Evolutionary conservation across 2,888 invertebrate genomes (phyloP).

Genomic region (Thysanoteuthis rhombus): DNA sequence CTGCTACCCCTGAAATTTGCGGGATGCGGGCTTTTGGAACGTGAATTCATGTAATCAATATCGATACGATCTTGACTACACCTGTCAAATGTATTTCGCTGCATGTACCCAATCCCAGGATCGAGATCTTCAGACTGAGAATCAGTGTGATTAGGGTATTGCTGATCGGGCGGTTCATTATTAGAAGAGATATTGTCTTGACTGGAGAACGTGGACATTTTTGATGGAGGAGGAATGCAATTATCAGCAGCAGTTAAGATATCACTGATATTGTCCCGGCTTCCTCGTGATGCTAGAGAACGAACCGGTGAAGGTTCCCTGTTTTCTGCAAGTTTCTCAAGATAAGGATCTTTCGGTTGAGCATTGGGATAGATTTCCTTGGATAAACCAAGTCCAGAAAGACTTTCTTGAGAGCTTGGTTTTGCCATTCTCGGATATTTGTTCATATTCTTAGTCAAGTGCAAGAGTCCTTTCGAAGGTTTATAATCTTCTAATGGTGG

Average conservation of each 20-base stretch:
- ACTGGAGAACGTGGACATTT: not conserved
- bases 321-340: not conserved
- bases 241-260: not conserved
- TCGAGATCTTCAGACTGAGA: not conserved
- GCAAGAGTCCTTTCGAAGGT: not conserved
- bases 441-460: not conserved
- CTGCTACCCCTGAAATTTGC: not conserved
- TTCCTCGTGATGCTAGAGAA: not conserved
- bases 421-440: not conserved
- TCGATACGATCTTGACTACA: not conserved
- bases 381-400: not conserved
- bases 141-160: not conserved
- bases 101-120: not conserved
- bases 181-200: not conserved
- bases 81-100: constrained; percentile 17
- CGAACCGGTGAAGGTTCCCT: not conserved
- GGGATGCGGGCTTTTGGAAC: not conserved
- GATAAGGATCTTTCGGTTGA: not conserved
- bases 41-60: not conserved
- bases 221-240: not conserved
- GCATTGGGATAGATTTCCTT: not conserved
- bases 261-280: not conserved
- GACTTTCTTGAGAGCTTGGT: not conserved
- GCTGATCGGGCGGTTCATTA: not conserved
- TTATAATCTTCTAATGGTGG: not conserved